Conservation (phyloP, 1,140 invertebrate genomes). For the Calliphora vicina region DNA sequence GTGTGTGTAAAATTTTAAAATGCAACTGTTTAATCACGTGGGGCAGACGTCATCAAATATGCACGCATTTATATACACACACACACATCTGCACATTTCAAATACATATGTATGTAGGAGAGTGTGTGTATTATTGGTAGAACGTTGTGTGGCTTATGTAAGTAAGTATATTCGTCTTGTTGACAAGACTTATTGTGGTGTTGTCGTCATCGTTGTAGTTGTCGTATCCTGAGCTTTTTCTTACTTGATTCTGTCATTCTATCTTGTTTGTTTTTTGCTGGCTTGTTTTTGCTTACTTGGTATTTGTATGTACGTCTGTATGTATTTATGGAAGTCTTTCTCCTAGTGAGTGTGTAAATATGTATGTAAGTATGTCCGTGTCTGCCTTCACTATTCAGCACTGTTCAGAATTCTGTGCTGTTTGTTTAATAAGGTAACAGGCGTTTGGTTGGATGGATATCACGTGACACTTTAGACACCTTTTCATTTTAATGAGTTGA, state of each 20-base stretch:
- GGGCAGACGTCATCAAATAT: conserved; percentile 29
- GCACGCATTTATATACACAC: conserved; percentile 27
- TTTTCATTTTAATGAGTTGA: conserved; percentile 38
- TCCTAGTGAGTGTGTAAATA: too few species aligned
- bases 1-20: neutral
- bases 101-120: neutral
- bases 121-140: neutral
- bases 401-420: neutral
- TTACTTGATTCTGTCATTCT: neutral
- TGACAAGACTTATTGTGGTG: conserved; percentile 31
- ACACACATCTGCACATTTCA: neutral
- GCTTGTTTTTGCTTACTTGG: neutral
- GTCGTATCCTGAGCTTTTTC: conserved; percentile 10
- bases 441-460: conserved; percentile 34
- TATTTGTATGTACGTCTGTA: neutral
- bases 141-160: conserved; percentile 25
- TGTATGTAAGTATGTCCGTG: neutral
- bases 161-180: conserved; percentile 11
- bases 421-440: conserved; percentile 25
- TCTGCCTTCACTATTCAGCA: neutral
- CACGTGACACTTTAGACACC: conserved; percentile 61
- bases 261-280: conserved; percentile 15
- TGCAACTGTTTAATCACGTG: conserved; percentile 33
- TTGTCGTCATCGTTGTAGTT: neutral
- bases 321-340: neutral